These are phyloP conservation scores for Polylopha cassiicola DNA, from an alignment of 2,888 invertebrate genomes.

Conservation along the genomic window DNA sequence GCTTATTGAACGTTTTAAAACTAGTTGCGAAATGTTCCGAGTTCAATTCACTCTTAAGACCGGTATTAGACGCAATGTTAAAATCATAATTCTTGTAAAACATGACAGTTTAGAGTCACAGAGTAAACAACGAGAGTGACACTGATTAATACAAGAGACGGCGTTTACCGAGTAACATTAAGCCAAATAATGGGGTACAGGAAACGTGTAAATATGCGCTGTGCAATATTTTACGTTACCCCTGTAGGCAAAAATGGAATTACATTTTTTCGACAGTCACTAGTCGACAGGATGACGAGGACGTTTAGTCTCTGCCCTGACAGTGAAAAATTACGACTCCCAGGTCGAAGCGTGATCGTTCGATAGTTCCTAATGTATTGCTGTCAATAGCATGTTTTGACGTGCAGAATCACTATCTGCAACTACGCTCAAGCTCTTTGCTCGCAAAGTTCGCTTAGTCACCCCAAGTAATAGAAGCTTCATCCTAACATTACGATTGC, in stretches of 20 bases:
- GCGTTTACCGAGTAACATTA: constrained; percentile 36
- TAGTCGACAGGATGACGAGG: constrained; percentile 65
- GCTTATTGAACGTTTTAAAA: constrained; percentile 41
- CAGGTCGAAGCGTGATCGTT: constrained; percentile 54
- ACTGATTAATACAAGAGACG: constrained; percentile 36
- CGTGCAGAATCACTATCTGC: constrained; percentile 60
- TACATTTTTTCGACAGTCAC: constrained; percentile 70
- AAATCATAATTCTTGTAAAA: constrained; percentile 44
- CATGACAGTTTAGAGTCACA: constrained; percentile 35
- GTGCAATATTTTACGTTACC: constrained; percentile 48
- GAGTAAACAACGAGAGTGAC: constrained; percentile 37
- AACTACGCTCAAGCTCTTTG: constrained; percentile 35
- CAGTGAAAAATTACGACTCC: constrained; percentile 71
- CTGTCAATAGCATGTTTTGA: constrained; percentile 72
- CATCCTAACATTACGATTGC: constrained; percentile 41
- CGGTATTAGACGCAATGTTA: constrained; percentile 35
- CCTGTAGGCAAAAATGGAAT: constrained; percentile 61
- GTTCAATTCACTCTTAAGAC: constrained; percentile 34
- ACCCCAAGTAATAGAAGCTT: constrained; percentile 51
- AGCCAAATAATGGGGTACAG: constrained; percentile 39
- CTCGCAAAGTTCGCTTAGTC: constrained; percentile 51
- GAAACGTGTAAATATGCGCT: constrained; percentile 33
- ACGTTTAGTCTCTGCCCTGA: constrained; percentile 64
- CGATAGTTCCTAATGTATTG: constrained; percentile 73
- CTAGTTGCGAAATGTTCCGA: constrained; percentile 38